Conservation (phyloP, 2,888 invertebrate genomes). For the Phyllotreta cruciferae region DNA sequence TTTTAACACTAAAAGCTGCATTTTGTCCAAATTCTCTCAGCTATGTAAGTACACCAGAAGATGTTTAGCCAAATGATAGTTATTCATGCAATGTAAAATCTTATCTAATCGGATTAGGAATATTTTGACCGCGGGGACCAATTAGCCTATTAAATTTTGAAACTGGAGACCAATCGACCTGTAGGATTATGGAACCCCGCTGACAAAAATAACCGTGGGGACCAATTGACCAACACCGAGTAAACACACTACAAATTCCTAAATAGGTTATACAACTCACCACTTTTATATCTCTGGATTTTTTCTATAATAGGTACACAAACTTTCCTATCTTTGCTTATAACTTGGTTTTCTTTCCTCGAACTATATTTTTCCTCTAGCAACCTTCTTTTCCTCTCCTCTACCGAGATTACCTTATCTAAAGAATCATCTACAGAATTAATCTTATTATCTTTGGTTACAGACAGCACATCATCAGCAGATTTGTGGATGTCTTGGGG, state of each 20-base stretch:
- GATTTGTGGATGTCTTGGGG: slow-evolving; percentile 36
- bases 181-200: no score
- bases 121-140: no score
- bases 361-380: slow-evolving; percentile 37
- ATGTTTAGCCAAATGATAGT: no score
- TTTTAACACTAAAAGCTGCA: no score
- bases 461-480: slow-evolving; percentile 40
- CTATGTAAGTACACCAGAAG: no score
- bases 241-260: neutral
- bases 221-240: no score
- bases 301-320: slow-evolving; percentile 30
- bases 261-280: slow-evolving; percentile 14
- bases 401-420: slow-evolving; percentile 43
- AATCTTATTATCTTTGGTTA: slow-evolving; percentile 20
- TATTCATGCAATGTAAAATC: no score
- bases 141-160: no score
- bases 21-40: no score
- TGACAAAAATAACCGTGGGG: no score
- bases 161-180: no score
- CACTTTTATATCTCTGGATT: slow-evolving; percentile 35
- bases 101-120: no score
- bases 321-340: slow-evolving; percentile 2
- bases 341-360: slow-evolving; percentile 11
- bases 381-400: slow-evolving; percentile 45
- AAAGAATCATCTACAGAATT: slow-evolving; percentile 42